Percentiles rank a stretch among this genome's conserved stretches.
Evolutionary conservation across 2,888 invertebrate genomes (phyloP).

Genomic region (Caenorhabditis panamensis): DNA sequence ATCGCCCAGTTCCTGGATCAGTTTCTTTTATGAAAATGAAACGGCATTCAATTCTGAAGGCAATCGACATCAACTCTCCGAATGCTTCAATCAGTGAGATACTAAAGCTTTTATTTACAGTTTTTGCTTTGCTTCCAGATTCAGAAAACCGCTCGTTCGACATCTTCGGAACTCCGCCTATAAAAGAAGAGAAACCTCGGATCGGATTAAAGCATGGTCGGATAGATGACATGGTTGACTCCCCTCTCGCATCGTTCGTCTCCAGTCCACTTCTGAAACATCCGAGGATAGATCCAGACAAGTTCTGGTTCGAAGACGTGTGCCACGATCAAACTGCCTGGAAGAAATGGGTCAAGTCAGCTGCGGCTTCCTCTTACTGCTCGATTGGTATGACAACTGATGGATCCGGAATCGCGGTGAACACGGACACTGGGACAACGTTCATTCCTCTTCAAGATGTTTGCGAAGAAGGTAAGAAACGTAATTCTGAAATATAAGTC

Average conservation of each 20-base stretch:
- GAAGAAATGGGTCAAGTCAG: slow-evolving; percentile 30
- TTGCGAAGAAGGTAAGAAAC: slow-evolving; percentile 9
- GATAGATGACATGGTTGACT: slow-evolving; percentile 28
- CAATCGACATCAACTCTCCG: background rate
- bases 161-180: slow-evolving; percentile 49
- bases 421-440: slow-evolving; percentile 8
- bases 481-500: background rate
- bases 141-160: slow-evolving; percentile 48
- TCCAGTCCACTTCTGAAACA: slow-evolving; percentile 43
- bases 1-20: slow-evolving; percentile 49
- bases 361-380: background rate
- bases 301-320: slow-evolving; percentile 29
- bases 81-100: slow-evolving; percentile 21
- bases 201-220: slow-evolving; percentile 28
- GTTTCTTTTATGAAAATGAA: slow-evolving; percentile 16
- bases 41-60: slow-evolving; percentile 18
- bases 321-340: slow-evolving; percentile 1
- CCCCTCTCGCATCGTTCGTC: slow-evolving; percentile 6
- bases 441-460: slow-evolving; percentile 24
- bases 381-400: slow-evolving; percentile 1
- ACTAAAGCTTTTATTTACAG: background rate
- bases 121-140: no score
- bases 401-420: slow-evolving; percentile 14
- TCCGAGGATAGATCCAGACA: slow-evolving; percentile 20
- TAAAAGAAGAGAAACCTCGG: slow-evolving; percentile 12